phyloP scores from a whole-genome alignment of 2,113 vertebrate species.

The Steatornis caripensis region DNA sequence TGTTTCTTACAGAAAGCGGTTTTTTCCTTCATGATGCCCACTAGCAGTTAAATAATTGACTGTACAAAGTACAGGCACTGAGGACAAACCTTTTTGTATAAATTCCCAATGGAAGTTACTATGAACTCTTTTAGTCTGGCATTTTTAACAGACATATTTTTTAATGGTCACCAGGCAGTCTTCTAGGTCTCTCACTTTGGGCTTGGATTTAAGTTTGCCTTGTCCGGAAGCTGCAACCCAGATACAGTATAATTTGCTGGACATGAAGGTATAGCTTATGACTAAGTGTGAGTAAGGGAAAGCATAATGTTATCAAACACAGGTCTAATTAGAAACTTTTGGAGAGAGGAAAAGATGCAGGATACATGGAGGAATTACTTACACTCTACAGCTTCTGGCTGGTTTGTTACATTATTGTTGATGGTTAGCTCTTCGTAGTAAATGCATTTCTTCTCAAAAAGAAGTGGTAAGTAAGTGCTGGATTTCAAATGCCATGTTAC shows the following conservation, averaged over 20 bases:
- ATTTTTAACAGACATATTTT: neutral
- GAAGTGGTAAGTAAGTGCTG: neutral
- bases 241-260: neutral
- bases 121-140: neutral
- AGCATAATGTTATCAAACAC: neutral
- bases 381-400: neutral
- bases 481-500: neutral
- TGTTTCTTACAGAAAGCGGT: neutral
- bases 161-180: neutral
- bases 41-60: neutral
- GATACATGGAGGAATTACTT: neutral
- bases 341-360: neutral
- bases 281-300: neutral
- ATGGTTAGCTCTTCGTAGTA: neutral
- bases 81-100: neutral
- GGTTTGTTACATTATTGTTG: neutral
- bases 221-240: neutral
- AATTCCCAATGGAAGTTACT: neutral
- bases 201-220: neutral
- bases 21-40: neutral
- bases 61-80: neutral
- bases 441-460: neutral
- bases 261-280: neutral
- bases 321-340: neutral
- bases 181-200: neutral